These are phyloP conservation scores for Megaleporinus macrocephalus DNA, from an alignment of 2,113 vertebrate genomes.

Conservation along the genomic window DNA sequence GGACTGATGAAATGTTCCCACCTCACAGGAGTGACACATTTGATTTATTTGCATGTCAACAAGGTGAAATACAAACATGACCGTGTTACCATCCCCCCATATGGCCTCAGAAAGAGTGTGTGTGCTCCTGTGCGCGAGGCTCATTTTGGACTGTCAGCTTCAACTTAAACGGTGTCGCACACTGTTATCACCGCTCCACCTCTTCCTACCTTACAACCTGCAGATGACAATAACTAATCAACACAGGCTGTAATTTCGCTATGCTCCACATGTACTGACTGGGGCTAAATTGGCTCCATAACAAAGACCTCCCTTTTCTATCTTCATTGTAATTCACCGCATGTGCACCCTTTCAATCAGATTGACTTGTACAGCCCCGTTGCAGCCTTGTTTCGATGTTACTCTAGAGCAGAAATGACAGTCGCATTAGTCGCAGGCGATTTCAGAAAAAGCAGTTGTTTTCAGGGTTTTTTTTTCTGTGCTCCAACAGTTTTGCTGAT, in stretches of 20 bases:
- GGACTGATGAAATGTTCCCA: constrained; percentile 7
- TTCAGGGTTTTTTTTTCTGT: constrained; percentile 1
- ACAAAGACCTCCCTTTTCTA: background rate
- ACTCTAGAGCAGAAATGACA: constrained; percentile 3
- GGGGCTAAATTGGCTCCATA: constrained; percentile 13
- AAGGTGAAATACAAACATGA: constrained; percentile 21
- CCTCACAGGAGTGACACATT: background rate
- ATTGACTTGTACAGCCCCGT: constrained; percentile 28
- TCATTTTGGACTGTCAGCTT: background rate
- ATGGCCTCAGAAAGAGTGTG: background rate
- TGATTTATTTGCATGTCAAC: constrained; percentile 1
- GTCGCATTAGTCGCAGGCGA: constrained; percentile 1
- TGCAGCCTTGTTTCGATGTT: constrained; percentile 9
- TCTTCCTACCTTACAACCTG: background rate
- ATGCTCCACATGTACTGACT: background rate
- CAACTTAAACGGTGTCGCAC: background rate
- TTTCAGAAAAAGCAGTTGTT: constrained; percentile 11
- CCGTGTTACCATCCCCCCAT: background rate
- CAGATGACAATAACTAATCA: constrained; percentile 32
- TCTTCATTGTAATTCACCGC: background rate
- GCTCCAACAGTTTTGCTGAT: background rate
- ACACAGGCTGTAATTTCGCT: background rate
- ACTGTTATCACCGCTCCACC: background rate
- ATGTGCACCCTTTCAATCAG: constrained; percentile 3
- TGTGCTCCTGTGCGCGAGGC: background rate